Conservation (phyloP, 1,140 invertebrate genomes). For the Anoplolepis gracilipes region DNA sequence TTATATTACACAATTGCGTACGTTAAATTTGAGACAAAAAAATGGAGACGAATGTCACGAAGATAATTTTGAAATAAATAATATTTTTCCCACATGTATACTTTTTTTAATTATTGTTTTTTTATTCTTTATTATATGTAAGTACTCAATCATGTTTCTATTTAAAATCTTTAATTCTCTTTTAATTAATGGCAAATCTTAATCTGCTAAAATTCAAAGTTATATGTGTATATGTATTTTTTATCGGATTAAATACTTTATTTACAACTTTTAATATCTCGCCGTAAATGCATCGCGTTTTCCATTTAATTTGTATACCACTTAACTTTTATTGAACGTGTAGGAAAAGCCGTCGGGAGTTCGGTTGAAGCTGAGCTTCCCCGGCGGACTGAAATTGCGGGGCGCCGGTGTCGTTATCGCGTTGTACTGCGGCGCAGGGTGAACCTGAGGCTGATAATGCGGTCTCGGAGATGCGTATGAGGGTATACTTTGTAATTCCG, state of each 20-base stretch:
- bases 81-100: neutral
- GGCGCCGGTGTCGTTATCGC: constrained; percentile 89
- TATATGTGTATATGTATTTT: neutral
- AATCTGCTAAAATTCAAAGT: neutral
- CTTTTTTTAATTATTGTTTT: neutral
- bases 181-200: neutral
- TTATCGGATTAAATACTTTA: neutral
- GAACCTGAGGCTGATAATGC: constrained; percentile 80
- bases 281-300: neutral
- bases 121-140: neutral
- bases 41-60: neutral
- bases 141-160: neutral
- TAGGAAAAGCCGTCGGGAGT: constrained; percentile 94
- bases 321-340: constrained; percentile 89
- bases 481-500: constrained; percentile 81
- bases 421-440: constrained; percentile 83
- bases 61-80: neutral
- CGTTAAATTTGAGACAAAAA: neutral
- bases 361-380: constrained; percentile 93
- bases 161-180: neutral
- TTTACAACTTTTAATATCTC: neutral
- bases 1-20: neutral
- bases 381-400: constrained; percentile 92
- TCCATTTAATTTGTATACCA: neutral
- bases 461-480: constrained; percentile 83